phyloP scores from a whole-genome alignment of 2,888 invertebrate genomes.

The Malthinus flaveolus region DNA sequence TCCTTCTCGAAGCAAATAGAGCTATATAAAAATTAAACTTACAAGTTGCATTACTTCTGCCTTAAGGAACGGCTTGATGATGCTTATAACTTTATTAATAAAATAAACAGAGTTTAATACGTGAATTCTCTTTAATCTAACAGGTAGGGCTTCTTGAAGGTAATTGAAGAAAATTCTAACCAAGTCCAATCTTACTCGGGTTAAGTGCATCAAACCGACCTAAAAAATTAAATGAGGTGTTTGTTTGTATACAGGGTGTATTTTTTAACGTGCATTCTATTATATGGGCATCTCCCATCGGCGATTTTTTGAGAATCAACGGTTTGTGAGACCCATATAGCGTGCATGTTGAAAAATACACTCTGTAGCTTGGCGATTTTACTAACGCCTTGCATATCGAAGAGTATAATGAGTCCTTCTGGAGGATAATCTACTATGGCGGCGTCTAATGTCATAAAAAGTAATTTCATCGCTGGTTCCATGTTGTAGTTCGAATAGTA shows the following conservation, averaged over 20 bases:
- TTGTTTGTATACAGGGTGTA: too few relatives aligned
- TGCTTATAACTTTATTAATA: constrained; percentile 55
- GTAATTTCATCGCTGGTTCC: constrained; percentile 62
- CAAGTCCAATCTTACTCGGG: constrained; percentile 40
- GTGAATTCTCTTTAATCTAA: constrained; percentile 67
- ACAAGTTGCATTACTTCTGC: too few relatives aligned
- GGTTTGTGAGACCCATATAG: neutral
- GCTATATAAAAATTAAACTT: too few relatives aligned
- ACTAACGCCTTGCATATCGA: constrained; percentile 69
- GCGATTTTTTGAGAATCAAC: neutral
- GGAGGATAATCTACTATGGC: constrained; percentile 62
- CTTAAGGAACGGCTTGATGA: constrained; percentile 52
- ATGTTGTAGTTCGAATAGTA: constrained; percentile 64
- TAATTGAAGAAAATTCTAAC: constrained; percentile 68
- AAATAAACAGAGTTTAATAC: constrained; percentile 63
- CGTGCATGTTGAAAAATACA: neutral
- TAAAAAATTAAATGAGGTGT: too few relatives aligned
- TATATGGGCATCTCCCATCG: neutral
- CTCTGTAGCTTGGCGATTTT: constrained; percentile 49
- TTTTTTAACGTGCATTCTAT: too few relatives aligned
- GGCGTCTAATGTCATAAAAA: constrained; percentile 52
- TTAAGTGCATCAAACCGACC: constrained; percentile 42
- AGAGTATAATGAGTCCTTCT: constrained; percentile 66
- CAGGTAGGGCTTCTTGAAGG: constrained; percentile 70
- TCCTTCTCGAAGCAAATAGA: too few relatives aligned